These are phyloP conservation scores for Cartodere bifasciata DNA, from an alignment of 2,888 invertebrate species.

Conservation along the genomic window DNA sequence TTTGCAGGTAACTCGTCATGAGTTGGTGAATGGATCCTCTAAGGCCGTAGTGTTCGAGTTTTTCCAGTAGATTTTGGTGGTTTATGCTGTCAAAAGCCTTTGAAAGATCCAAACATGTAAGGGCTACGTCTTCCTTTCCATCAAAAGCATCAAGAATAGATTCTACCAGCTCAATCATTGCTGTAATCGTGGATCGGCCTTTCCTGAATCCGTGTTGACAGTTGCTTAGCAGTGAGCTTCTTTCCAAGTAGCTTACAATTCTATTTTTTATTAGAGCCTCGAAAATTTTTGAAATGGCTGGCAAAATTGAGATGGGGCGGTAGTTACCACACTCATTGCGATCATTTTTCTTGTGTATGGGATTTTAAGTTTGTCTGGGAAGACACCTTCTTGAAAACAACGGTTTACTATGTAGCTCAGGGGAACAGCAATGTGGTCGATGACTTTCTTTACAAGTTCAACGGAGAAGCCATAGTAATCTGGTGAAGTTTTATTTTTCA, in stretches of 20 bases:
- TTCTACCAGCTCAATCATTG: conserved; percentile 4
- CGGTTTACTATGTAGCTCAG: conserved; percentile 3
- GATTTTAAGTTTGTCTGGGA: conserved; percentile 2
- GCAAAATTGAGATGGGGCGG: conserved; percentile 6
- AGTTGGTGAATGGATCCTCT: no score
- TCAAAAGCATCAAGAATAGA: conserved; percentile 5
- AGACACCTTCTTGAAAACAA: conserved; percentile 6
- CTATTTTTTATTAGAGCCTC: conserved; percentile 6
- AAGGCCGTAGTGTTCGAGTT: conserved; percentile 6
- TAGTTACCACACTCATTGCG: conserved; percentile 3
- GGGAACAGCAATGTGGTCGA: conserved; percentile 3
- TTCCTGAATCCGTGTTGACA: conserved; percentile 6
- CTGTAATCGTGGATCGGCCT: conserved; percentile 5
- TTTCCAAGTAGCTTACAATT: conserved; percentile 5
- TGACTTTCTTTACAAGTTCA: conserved; percentile 1
- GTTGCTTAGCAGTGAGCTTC: conserved; percentile 1
- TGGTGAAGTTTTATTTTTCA: conserved; percentile 5
- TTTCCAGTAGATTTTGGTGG: conserved; percentile 4
- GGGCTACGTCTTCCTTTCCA: conserved; percentile 5
- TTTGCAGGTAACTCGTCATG: no score
- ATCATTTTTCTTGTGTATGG: conserved; percentile 1
- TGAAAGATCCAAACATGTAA: conserved; percentile 4
- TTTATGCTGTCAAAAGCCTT: conserved; percentile 7
- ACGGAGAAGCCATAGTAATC: conserved; percentile 5
- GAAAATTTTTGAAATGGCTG: conserved; percentile 6